Conservation (phyloP, 64 coral and sea anemone species). For the Anthopleura sola region DNA sequence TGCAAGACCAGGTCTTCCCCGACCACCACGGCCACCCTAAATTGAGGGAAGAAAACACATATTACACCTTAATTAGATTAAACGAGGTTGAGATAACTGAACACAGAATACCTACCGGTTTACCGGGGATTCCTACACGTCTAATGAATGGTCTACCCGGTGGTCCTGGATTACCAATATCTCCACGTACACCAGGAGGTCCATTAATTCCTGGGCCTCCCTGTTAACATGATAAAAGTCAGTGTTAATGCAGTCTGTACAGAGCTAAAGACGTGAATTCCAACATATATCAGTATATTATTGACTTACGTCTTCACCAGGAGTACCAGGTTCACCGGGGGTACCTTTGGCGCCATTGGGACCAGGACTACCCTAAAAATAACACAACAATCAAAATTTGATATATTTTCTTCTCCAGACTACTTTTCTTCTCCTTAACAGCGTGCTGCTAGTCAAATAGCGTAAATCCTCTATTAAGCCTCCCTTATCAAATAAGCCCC, state of each 20-base stretch:
- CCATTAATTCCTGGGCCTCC: constrained; percentile 13
- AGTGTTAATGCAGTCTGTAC: no score
- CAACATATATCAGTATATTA: no score
- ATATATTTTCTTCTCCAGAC: no score
- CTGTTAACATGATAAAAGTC: background rate
- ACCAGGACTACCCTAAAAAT: constrained; percentile 40
- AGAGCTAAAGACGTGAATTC: no score
- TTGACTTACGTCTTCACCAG: constrained; percentile 46
- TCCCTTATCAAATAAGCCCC: no score
- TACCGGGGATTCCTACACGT: constrained; percentile 44
- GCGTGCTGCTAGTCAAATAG: no score
- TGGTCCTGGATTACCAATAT: constrained; percentile 31
- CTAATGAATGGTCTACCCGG: constrained; percentile 33
- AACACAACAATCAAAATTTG: background rate
- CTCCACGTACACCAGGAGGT: constrained; percentile 15
- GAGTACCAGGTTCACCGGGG: constrained; percentile 17
- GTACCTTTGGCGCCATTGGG: background rate
- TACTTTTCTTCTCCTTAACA: no score
- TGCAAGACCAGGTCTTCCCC: constrained; percentile 30
- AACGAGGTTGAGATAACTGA: background rate
- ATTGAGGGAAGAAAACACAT: background rate
- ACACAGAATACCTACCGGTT: constrained; percentile 23
- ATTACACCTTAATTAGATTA: background rate
- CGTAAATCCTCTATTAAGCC: no score
- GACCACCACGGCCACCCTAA: constrained; percentile 36